These are phyloP conservation scores for Paguma larvata DNA, from an alignment of 2,797 vertebrate species.

Conservation along the genomic window DNA sequence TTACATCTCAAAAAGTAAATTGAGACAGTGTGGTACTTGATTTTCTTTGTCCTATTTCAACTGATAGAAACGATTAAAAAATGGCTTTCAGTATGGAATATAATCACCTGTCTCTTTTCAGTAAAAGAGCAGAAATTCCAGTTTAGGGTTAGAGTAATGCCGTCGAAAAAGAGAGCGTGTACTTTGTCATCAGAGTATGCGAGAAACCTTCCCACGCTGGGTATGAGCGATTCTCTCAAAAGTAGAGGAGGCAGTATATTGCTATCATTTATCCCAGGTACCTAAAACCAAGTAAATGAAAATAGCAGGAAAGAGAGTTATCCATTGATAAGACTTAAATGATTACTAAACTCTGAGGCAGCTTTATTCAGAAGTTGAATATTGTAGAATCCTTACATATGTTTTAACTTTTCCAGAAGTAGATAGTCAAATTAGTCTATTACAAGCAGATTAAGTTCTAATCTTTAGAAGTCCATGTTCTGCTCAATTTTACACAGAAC, in stretches of 20 bases:
- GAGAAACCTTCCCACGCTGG: constrained; percentile 83
- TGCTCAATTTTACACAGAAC: constrained; percentile 51
- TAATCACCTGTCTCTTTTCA: constrained; percentile 83
- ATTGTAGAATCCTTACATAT: neutral
- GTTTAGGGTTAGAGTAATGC: constrained; percentile 84
- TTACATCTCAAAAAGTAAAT: constrained; percentile 62
- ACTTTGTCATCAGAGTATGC: constrained; percentile 89
- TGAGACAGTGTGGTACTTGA: neutral
- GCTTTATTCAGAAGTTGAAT: constrained; percentile 41
- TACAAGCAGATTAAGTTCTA: constrained; percentile 2
- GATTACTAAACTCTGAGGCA: constrained; percentile 31
- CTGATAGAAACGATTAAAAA: neutral
- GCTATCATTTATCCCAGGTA: constrained; percentile 72
- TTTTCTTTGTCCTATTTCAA: constrained; percentile 51
- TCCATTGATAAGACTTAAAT: constrained; percentile 28
- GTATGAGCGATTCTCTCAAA: constrained; percentile 85
- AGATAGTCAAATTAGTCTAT: neutral
- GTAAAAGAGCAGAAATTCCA: constrained; percentile 86
- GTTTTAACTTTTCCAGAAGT: constrained; percentile 35
- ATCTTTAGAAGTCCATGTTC: constrained; percentile 36
- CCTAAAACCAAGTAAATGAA: constrained; percentile 81
- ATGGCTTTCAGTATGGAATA: neutral
- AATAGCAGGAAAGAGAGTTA: constrained; percentile 59
- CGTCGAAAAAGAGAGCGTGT: constrained; percentile 86
- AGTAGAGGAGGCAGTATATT: constrained; percentile 83